Base-by-base conservation (phyloP, 64 coral and sea anemone genomes). In the Montipora foliosa region DNA sequence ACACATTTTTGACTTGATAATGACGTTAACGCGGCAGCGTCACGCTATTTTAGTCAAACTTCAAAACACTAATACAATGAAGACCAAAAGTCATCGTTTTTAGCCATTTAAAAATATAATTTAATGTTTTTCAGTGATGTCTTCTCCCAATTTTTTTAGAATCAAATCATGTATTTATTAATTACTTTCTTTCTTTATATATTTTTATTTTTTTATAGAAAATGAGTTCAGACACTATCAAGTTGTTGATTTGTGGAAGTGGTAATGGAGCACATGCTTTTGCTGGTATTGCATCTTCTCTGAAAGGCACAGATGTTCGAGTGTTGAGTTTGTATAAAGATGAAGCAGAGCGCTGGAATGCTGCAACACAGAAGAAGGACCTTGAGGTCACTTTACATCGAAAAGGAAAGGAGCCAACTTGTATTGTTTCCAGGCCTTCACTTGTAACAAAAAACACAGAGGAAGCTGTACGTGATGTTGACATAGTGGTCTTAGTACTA, bases 381-480 rank as follows among this genome's bases (percentile, higher is more conserved):
- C 76, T 90, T n/a, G 59, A 90, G 22, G 75, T 90, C 19, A 58
- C 24, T 19, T 64, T 62, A 3, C 68, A 79, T 44, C 53, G 74
- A 14, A 71, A 78, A 46, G 57, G 47, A 9, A 22, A 64, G 37
- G 69, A 90, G 6, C 14, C 87, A 47, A 69, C 49, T 6, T 19
- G 17, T 11, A 82, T 78, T 16, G 25, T 10, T 2, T 75, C 90
- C 1, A 96, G 90, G 62, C 91, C 91, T 12, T 37, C 67, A n/a
- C n/a, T 89, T 46, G 59, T 96, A 7, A 96, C 95, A 4, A 96
- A 93, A 59, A 72, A 93, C 22, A 85, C 95, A 15, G 60, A 84
- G 75, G 71, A 96, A 5, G 88, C 59, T 15, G 67, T 90, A 4
- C 59, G 17, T 6, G 76, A 78, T 79, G 76, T 76, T 79, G 88